Base-by-base conservation (phyloP, 53 echinoderm and acorn worm genomes). In the Arbacia lixula region DNA sequence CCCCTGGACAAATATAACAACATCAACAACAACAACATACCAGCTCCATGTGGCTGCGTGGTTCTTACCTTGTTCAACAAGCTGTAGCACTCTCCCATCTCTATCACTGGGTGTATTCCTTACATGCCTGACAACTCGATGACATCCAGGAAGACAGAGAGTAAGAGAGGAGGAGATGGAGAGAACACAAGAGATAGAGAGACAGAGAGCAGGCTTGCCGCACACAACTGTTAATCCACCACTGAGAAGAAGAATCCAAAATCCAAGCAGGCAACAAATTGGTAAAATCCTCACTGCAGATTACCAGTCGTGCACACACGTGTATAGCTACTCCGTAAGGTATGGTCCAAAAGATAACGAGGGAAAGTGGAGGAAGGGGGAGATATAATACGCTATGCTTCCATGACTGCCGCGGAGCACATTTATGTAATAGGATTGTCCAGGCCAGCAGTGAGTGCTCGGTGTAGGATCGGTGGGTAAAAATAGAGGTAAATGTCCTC, bases 61-160 rank as follows among this genome's bases (percentile, higher is more conserved):
- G 24, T 25, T 29, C 71, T 26, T 71, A 71, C 71, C 71, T 71
- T 71, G 71, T 29, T 71, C 22, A 71, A 71, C 38, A 71, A 1
- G 71, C 71, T 71, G 71, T 71, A 71, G 46, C 71, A 71, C 43
- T 71, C 71, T 71, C 71, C 71, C 71, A 71, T 71, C 71, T 71
- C 71, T 40, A 28, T 25, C 12, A 14, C n/a, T n/a, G n/a, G n/a
- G n/a, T n/a, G n/a, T n/a, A n/a, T n/a, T n/a, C n/a, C 56, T 56
- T 56, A 56, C 17, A 17, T 32, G 38, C 39, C 30, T 41, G 17
- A 41, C 50, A 5, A 29, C 46, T 25, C 71, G 29, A 27, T 71
- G 39, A 71, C 71, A 40, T 42, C 38, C 49, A 38, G 71, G 43
- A 39, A 68, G 46, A n/a, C n/a, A n/a, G n/a, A n/a, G n/a, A n/a